Percentiles rank a stretch among this genome's conserved stretches.
Evolutionary conservation across 2,113 vertebrate species (phyloP).

Genomic region (Glaucomys volans): DNA sequence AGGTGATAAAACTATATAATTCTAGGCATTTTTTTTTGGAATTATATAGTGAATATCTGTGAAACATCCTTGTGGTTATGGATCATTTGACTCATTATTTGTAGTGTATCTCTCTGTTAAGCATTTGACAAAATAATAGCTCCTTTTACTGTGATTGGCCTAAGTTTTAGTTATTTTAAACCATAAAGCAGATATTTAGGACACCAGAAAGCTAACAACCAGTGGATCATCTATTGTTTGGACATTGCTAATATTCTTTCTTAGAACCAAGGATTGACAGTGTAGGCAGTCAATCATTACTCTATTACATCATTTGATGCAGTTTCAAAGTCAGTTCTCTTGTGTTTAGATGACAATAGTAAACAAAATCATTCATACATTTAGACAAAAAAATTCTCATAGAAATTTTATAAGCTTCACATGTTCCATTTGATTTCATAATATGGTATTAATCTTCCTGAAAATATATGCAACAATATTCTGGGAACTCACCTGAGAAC

Average conservation of each 20-base stretch:
- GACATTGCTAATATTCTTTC: not conserved
- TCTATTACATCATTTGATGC: not conserved
- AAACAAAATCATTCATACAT: not conserved
- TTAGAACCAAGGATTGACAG: not conserved
- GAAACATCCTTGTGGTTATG: not conserved
- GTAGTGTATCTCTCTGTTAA: not conserved
- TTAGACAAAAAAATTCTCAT: not conserved
- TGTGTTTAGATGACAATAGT: not conserved
- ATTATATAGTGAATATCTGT: not conserved
- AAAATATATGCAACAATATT: not conserved
- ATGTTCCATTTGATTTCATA: not conserved
- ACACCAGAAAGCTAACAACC: not conserved
- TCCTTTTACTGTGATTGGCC: not conserved
- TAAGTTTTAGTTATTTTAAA: slow-evolving; percentile 28
- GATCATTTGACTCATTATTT: slow-evolving; percentile 48
- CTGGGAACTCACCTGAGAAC: not conserved
- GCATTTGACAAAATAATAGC: slow-evolving; percentile 38
- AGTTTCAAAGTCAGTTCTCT: not conserved
- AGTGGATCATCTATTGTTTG: not conserved
- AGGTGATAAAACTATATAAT: not conserved
- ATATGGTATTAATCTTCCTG: not conserved
- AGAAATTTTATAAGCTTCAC: not conserved
- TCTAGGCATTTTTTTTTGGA: slow-evolving; percentile 16
- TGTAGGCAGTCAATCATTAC: not conserved
- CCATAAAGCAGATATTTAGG: not conserved